Base-by-base conservation (phyloP, 1,140 invertebrate genomes). In the Nixonia krombeini region DNA sequence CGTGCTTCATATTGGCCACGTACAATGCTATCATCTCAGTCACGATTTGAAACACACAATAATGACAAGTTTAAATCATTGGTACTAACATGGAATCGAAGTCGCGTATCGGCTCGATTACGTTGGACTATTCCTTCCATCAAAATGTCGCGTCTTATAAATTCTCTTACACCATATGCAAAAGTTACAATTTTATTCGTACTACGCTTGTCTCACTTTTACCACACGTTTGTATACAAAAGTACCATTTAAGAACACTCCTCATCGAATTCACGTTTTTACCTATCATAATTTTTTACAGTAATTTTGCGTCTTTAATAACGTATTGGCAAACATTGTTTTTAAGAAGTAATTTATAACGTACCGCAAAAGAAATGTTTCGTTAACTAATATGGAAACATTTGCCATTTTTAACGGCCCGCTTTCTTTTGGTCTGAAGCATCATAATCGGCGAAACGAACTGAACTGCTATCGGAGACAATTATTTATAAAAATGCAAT, bases 221-320 rank as follows among this genome's bases (percentile, higher is more conserved):
- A 13, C 45, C 67, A 56, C 52, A 65, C 53, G 56, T 58, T 70
- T 26, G 51, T 70, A 63, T 69, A 64, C 67, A 70, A 70, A 70
- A 56, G 61, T 65, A 62, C 40, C 56, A 51, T 28, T 65, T 62
- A 62, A 31, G 21, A 41, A 41, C 18, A 21, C 9, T 18, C 33
- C 10, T 37, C 15, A 16, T 37, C 33, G 15, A 16, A 37, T 37
- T 37, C 33, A 16, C 4, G 10, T 37, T 13, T 37, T 12, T 7
- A 33, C 9, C 29, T 13, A 33, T 10, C 2, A 10, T 33, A 10
- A 33, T 33, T 33, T 33, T 21, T 3, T 21, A 21, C n/a, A n/a
- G n/a, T n/a, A n/a, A n/a, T n/a, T n/a, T n/a, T n/a, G n/a, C n/a
- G n/a, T n/a, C n/a, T n/a, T n/a, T n/a, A n/a, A n/a, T n/a, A n/a